Conservation (phyloP, 1,140 invertebrate genomes). For the Euura saliciscinereae region DNA sequence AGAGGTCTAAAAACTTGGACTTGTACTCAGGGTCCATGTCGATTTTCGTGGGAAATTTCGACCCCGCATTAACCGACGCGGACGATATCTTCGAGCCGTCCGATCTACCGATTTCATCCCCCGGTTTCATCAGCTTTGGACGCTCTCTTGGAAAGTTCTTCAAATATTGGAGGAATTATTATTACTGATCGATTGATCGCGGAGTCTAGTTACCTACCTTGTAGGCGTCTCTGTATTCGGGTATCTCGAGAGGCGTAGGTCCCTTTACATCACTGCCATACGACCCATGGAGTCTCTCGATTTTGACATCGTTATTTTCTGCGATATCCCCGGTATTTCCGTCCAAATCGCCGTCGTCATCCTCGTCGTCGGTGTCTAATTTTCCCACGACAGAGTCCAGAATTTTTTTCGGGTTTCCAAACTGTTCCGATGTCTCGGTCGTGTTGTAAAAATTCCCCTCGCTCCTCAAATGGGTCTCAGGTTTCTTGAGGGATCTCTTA, state of each 20-base stretch:
- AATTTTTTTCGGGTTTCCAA: slow-evolving; percentile 36
- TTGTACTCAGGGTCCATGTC: slow-evolving; percentile 58
- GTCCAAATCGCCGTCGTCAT: slow-evolving; percentile 22
- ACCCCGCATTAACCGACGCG: slow-evolving; percentile 30
- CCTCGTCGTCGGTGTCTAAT: slow-evolving; percentile 18
- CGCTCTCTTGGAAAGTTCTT: slow-evolving; percentile 53
- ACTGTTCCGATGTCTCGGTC: slow-evolving; percentile 42
- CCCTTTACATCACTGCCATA: no score
- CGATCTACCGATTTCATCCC: slow-evolving; percentile 50
- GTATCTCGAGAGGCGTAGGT: slow-evolving; percentile 40
- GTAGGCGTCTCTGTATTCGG: slow-evolving; percentile 55
- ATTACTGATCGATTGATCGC: neutral
- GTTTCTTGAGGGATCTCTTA: slow-evolving; percentile 36
- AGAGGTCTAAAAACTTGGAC: slow-evolving; percentile 48
- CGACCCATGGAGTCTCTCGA: slow-evolving; percentile 47
- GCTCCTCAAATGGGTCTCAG: slow-evolving; percentile 42
- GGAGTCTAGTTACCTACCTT: slow-evolving; percentile 34
- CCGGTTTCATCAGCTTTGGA: slow-evolving; percentile 46
- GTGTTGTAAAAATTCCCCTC: slow-evolving; percentile 41
- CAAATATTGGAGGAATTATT: neutral
- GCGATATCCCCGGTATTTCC: slow-evolving; percentile 45
- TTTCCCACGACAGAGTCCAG: slow-evolving; percentile 34
- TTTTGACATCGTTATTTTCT: slow-evolving; percentile 46
- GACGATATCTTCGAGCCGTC: slow-evolving; percentile 50
- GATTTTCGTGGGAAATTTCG: slow-evolving; percentile 47